phyloP scores from a whole-genome alignment of 2,797 vertebrate genomes.

The Mycteria americana region DNA sequence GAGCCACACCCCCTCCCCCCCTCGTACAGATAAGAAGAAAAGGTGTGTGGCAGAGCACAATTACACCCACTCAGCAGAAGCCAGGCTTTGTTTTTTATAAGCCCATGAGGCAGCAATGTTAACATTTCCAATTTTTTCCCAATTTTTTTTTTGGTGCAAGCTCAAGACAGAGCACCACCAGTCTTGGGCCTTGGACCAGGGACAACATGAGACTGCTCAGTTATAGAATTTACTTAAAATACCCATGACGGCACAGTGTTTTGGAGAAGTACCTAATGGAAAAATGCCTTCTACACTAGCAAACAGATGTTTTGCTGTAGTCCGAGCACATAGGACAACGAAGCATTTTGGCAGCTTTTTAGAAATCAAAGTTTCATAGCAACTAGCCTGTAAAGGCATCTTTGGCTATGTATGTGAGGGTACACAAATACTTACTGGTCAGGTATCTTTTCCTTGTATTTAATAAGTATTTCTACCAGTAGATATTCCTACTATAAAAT shows the following conservation, averaged over 20 bases:
- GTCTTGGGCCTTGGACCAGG: not conserved
- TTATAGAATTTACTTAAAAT: not conserved
- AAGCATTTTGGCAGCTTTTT: not conserved
- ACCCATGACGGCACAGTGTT: not conserved
- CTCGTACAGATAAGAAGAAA: not conserved
- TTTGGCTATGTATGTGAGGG: not conserved
- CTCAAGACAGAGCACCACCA: not conserved
- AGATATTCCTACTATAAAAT: not conserved
- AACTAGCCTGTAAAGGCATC: not conserved
- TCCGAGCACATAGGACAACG: rapidly evolving
- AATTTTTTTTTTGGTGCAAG: not conserved
- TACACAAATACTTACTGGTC: not conserved
- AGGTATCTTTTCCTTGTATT: not conserved
- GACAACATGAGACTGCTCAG: not conserved
- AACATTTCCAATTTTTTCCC: not conserved
- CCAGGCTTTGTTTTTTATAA: not conserved
- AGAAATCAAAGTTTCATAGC: not conserved
- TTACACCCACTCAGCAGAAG: not conserved
- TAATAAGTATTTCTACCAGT: not conserved
- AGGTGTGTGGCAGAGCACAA: rapidly evolving
- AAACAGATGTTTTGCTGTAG: rapidly evolving
- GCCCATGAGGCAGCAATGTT: not conserved
- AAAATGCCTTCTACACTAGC: not conserved
- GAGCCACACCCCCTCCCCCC: not conserved
- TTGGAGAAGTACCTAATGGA: not conserved